A percentile compares a stretch with the other conserved stretches of the same genome.
Conservation (phyloP, 92 coral and sea anemone species). For the Galaxea fascicularis region DNA sequence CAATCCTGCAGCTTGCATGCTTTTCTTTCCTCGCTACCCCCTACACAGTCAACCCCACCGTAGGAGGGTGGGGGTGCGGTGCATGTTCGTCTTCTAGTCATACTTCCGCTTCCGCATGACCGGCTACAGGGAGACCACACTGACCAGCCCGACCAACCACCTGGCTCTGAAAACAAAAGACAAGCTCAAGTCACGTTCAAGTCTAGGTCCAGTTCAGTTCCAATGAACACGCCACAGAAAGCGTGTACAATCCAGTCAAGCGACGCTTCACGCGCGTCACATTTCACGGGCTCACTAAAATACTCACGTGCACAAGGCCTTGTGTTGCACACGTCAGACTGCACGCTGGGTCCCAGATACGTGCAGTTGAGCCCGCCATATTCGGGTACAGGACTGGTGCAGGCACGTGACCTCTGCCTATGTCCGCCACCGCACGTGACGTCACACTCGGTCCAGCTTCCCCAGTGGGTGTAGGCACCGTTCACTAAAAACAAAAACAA, state of each 20-base stretch:
- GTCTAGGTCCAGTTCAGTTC: not conserved
- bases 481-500: constrained; percentile 78
- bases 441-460: constrained; percentile 96
- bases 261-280: not conserved
- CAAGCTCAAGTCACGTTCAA: not conserved
- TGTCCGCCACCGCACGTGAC: constrained; percentile 98
- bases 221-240: too few species aligned
- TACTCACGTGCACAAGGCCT: constrained; percentile 91
- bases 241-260: not conserved
- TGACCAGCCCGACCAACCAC: constrained; percentile 99
- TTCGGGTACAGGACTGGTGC: constrained; percentile 93
- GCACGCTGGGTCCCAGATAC: constrained; percentile 74
- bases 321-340: constrained; percentile 87
- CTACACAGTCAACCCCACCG: constrained; percentile 88
- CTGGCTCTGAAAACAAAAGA: constrained; percentile 53
- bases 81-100: constrained; percentile 88
- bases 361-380: constrained; percentile 92
- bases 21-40: constrained; percentile 84
- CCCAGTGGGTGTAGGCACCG: constrained; percentile 96
- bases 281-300: not conserved
- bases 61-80: constrained; percentile 92
- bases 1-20: constrained; percentile 97
- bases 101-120: constrained; percentile 92
- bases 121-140: constrained; percentile 95
- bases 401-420: constrained; percentile 95